phyloP scores from a whole-genome alignment of 2,113 vertebrate species.

The Myrmecobius fasciatus region DNA sequence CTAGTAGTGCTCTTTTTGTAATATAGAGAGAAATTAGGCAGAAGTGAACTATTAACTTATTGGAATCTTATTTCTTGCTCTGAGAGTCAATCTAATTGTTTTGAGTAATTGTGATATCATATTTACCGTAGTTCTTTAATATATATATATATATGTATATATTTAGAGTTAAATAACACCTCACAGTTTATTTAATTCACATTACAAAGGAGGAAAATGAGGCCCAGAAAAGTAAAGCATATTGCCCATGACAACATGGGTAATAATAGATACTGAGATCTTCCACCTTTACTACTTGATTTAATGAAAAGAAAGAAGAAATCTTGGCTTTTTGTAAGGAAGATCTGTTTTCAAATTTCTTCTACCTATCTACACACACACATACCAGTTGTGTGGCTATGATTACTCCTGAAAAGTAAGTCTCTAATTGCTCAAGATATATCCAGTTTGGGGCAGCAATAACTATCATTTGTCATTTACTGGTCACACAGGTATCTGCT shows the following conservation, averaged over 20 bases:
- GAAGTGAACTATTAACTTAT: not conserved
- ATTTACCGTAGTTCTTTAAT: not conserved
- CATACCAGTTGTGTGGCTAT: not conserved
- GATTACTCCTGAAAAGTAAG: not conserved
- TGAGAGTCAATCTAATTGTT: not conserved
- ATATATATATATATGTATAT: not conserved
- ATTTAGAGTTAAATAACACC: too few relatives aligned
- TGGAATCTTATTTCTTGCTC: not conserved
- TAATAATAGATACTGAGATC: too few relatives aligned
- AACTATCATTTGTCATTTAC: not conserved
- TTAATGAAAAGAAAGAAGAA: too few relatives aligned
- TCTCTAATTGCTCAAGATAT: not conserved
- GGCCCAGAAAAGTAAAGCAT: too few relatives aligned
- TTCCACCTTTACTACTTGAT: too few relatives aligned
- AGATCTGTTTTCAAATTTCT: not conserved
- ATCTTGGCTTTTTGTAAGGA: too few relatives aligned
- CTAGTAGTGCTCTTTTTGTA: not conserved
- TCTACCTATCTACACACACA: not conserved
- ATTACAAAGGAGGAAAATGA: too few relatives aligned
- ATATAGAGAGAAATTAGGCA: not conserved
- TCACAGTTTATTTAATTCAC: too few relatives aligned
- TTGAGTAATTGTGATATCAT: not conserved
- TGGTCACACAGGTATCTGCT: not conserved
- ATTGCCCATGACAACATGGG: too few relatives aligned
- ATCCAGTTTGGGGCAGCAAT: not conserved